These are phyloP conservation scores for Eupeodes luniger DNA, from an alignment of 2,888 invertebrate genomes.

Conservation along the genomic window DNA sequence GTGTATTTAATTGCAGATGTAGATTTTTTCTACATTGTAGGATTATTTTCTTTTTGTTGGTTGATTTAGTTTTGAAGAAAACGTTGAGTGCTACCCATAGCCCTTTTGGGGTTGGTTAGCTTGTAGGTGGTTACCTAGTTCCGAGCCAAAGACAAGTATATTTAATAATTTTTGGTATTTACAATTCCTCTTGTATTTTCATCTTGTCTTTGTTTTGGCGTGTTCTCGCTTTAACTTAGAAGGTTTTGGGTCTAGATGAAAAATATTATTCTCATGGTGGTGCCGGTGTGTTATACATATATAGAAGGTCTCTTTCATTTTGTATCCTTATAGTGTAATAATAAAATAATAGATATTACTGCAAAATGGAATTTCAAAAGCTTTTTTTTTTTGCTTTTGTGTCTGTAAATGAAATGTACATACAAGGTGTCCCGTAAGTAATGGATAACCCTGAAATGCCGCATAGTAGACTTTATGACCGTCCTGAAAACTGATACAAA, in stretches of 20 bases:
- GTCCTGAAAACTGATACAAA: too few species aligned
- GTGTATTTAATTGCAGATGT: slow-evolving; percentile 48
- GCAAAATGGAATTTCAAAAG: not conserved
- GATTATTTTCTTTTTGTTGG: slow-evolving; percentile 33
- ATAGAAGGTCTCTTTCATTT: slow-evolving; percentile 9
- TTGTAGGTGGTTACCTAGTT: slow-evolving; percentile 36
- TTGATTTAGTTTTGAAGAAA: slow-evolving; percentile 27
- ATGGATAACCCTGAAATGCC: too few species aligned
- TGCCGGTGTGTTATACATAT: slow-evolving; percentile 11
- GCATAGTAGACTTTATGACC: too few species aligned
- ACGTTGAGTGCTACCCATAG: slow-evolving; percentile 19
- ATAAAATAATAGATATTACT: slow-evolving; percentile 47
- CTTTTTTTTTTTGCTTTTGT: too few species aligned
- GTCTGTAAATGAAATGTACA: too few species aligned
- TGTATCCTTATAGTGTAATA: slow-evolving; percentile 21
- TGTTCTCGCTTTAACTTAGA: not conserved
- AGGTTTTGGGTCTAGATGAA: not conserved
- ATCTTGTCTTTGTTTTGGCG: not conserved
- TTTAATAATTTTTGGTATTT: slow-evolving; percentile 11
- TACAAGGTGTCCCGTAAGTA: too few species aligned
- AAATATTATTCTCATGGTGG: slow-evolving; percentile 40
- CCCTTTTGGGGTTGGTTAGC: slow-evolving; percentile 41
- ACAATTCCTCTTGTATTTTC: slow-evolving; percentile 38
- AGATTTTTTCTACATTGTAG: slow-evolving; percentile 26
- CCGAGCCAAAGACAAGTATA: slow-evolving; percentile 35